These are phyloP conservation scores for Lampris megalopsis DNA, from an alignment of 2,113 vertebrate genomes.

Conservation along the genomic window DNA sequence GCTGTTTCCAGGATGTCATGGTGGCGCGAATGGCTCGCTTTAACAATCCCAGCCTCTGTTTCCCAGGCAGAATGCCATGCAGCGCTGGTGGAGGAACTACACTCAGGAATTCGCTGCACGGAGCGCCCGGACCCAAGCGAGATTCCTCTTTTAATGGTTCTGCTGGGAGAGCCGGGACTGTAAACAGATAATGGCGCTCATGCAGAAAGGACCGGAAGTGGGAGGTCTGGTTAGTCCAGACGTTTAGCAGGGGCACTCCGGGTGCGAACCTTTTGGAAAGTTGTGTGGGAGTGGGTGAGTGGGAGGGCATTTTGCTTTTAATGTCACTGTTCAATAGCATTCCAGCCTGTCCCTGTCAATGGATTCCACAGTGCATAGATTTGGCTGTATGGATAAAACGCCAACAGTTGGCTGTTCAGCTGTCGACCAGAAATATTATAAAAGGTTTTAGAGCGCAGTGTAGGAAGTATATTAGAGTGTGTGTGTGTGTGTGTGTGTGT, in stretches of 20 bases:
- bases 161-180: conserved; percentile 69
- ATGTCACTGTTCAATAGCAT: conserved; percentile 38
- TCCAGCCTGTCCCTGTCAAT: conserved; percentile 20
- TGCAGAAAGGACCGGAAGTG: conserved; percentile 73
- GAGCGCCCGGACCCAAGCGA: conserved; percentile 50
- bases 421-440: conserved; percentile 25
- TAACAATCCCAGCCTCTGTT: conserved; percentile 68
- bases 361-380: conserved; percentile 2
- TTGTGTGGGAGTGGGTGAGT: conserved; percentile 9
- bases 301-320: conserved; percentile 23
- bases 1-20: conserved; percentile 74
- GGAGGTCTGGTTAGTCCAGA: conserved; percentile 57
- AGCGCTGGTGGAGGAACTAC: conserved; percentile 35
- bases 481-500: conserved; percentile 33
- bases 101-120: conserved; percentile 47
- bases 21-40: conserved; percentile 57
- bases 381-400: conserved; percentile 25
- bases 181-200: conserved; percentile 77
- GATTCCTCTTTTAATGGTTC: conserved; percentile 68
- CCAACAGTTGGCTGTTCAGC: conserved; percentile 33
- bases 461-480: conserved; percentile 11
- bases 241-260: conserved; percentile 47
- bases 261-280: conserved; percentile 47
- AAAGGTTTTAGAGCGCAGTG: conserved; percentile 11
- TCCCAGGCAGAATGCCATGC: conserved; percentile 58